These are phyloP conservation scores for Cuniculus paca DNA, from an alignment of 2,797 vertebrate genomes.

Conservation along the genomic window DNA sequence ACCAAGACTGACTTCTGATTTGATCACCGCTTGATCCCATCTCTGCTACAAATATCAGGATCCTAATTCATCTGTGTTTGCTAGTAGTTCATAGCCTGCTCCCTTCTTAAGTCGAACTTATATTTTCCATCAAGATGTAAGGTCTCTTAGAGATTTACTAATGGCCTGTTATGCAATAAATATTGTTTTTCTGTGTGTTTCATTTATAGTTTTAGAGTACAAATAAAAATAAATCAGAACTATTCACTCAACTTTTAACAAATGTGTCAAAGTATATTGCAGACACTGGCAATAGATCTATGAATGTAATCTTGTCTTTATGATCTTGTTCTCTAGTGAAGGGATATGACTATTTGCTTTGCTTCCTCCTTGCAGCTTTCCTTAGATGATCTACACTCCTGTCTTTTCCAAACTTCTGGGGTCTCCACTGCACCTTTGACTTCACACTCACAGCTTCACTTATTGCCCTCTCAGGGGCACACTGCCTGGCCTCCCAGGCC, in stretches of 20 bases:
- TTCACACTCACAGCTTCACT: too few species aligned
- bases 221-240: background rate
- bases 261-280: background rate
- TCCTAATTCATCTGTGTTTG: background rate
- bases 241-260: background rate
- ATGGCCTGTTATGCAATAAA: background rate
- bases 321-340: background rate
- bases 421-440: too few species aligned
- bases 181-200: slow-evolving; percentile 2
- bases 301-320: background rate
- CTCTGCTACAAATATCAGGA: background rate
- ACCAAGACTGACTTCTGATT: background rate
- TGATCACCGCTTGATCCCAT: background rate
- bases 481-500: too few species aligned
- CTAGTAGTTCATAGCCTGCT: background rate
- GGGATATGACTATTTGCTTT: background rate
- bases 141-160: background rate
- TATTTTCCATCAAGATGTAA: background rate
- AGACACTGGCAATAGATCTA: background rate
- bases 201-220: background rate
- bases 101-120: background rate
- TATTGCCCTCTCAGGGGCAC: too few species aligned
- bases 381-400: too few species aligned
- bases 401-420: too few species aligned
- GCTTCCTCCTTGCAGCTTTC: too few species aligned